Base-by-base conservation (phyloP, 2,113 vertebrate species). In the Myxocyprinus asiaticus region DNA sequence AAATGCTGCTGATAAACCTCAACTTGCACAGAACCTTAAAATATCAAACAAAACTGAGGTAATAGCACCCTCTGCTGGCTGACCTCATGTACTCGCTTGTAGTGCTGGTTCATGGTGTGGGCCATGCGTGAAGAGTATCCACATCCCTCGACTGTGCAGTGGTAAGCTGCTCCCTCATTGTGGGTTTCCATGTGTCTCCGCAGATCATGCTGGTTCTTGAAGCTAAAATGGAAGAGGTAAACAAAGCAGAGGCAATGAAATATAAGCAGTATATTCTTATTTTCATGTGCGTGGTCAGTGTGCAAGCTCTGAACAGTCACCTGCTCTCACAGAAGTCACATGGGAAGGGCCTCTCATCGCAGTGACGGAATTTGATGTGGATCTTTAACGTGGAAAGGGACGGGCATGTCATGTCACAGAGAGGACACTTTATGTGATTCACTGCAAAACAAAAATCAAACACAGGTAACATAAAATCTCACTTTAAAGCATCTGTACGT, bases 151-250 rank as follows among this genome's bases (percentile, higher is more conserved):
- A 87, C 84, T 0, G 86, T 89, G 67, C 95, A 94, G 90, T 90
- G 93, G 84, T 92, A 91, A 50, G 92, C 89, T 3, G 90, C 89
- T n/a, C 91, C 93, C 86, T 92, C 93, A 33, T 88, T 85, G 75
- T 93, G 92, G 55, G 91, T 92, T 83, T 93, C 92, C 63, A 92
- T 91, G 86, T 88, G 93, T 81, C 94, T 92, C 56, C 92, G 87
- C 56, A 94, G 88, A 88, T 94, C 93, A 3, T 85, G 91, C 74
- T 88, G 67, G 0, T 93, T 93, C 86, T 93, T 91, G 83, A 93
- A 95, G 67, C 94, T 94, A 79, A 74, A 65, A n/a, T 1, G 7
- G 71, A 76, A 81, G 83, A 58, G 6, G 81, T 4, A 15, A 51
- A 33, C 22, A 33, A 33, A 33, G 22, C 22, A 33, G 22, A 33